phyloP scores from a whole-genome alignment of 2,888 invertebrate species.

The Nephrotoma guestfalica region DNA sequence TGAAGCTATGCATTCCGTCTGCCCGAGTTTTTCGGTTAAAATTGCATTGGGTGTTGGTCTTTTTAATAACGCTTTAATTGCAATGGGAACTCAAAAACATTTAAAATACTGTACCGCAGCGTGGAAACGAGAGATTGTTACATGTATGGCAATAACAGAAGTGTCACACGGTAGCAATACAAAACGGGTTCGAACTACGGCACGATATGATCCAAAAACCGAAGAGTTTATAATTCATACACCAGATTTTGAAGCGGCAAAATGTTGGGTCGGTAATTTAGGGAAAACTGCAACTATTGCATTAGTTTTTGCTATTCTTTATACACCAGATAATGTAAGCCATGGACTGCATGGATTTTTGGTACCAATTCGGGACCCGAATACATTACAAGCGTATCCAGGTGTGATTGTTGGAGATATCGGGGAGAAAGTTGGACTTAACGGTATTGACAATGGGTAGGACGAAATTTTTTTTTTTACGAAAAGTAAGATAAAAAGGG shows the following conservation, averaged over 20 bases:
- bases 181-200: constrained; percentile 78
- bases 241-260: constrained; percentile 88
- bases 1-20: constrained; percentile 54
- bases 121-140: constrained; percentile 56
- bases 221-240: constrained; percentile 78
- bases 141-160: constrained; percentile 85
- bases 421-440: constrained; percentile 82
- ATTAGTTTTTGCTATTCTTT: constrained; percentile 77
- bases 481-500: neutral
- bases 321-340: constrained; percentile 57
- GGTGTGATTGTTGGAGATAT: constrained; percentile 83
- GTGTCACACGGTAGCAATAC: constrained; percentile 91
- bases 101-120: constrained; percentile 51
- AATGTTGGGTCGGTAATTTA: constrained; percentile 92
- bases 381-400: constrained; percentile 60
- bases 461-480: constrained; percentile 12
- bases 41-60: constrained; percentile 61
- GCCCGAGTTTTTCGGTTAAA: constrained; percentile 62
- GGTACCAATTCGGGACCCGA: constrained; percentile 68
- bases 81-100: constrained; percentile 62
- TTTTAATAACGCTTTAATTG: constrained; percentile 57
- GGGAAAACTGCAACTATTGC: constrained; percentile 75
- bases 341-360: constrained; percentile 85
- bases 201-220: constrained; percentile 63
- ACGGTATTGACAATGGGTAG: constrained; percentile 87